A percentile compares a stretch with the other conserved stretches of the same genome.
These are phyloP conservation scores for Tipula confusa DNA, from an alignment of 2,888 invertebrate species.

Conservation along the genomic window DNA sequence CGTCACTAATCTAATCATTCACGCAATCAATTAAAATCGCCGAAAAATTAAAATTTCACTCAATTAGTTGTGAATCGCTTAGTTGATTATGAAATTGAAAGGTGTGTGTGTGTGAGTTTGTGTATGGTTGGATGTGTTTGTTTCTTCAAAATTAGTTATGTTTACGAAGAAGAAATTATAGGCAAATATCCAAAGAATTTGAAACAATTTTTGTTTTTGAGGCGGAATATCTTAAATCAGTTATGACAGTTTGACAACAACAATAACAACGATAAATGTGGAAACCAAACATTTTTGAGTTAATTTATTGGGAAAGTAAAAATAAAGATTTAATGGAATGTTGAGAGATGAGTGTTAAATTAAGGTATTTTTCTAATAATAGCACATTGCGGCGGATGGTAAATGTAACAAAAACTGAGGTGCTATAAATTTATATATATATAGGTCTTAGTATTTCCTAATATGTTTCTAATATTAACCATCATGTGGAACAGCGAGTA, in stretches of 20 bases:
- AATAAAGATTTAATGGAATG: neutral
- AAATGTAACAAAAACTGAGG: no score
- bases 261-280: neutral
- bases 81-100: neutral
- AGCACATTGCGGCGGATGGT: no score
- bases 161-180: neutral
- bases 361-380: neutral
- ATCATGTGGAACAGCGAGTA: no score
- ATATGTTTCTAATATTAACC: no score
- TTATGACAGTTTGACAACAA: neutral
- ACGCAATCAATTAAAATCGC: constrained; percentile 14
- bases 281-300: neutral
- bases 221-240: neutral
- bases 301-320: neutral
- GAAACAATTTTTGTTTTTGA: neutral
- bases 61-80: neutral
- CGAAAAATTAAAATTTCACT: neutral
- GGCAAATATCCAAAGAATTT: neutral
- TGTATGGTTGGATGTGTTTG: no score
- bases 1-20: neutral
- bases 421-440: no score
- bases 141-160: neutral
- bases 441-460: no score
- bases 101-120: neutral
- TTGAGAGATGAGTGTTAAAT: neutral